Evolutionary conservation across 1,140 invertebrate species (phyloP), one percentile per base, ranked within the genome.

Genomic region (Penaeus vannamei): DNA sequence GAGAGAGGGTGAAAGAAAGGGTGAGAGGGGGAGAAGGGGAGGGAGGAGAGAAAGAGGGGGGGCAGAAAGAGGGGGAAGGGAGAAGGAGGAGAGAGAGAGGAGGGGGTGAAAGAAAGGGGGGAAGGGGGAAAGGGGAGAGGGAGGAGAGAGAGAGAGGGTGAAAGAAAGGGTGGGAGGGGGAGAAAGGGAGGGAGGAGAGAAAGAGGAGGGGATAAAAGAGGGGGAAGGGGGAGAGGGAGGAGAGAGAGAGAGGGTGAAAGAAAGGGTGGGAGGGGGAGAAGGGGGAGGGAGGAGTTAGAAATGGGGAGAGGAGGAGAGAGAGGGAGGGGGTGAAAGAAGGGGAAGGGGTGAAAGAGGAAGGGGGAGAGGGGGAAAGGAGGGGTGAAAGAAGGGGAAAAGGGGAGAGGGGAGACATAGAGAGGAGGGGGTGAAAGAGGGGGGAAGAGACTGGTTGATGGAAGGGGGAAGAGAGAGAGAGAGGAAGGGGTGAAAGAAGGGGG

Each of bases 101-200:
- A n/a, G n/a, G n/a, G n/a, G n/a, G n/a, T n/a, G n/a, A n/a, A n/a
- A n/a, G n/a, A n/a, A n/a, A n/a, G n/a, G 62, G 17, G n/a, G 62
- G 62, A 64, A n/a, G 17, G n/a, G 62, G 62, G n/a, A n/a, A n/a
- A 64, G 62, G n/a, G 62, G 62, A 64, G n/a, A 64, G 62, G n/a
- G 62, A n/a, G n/a, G 62, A 66, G 7, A 12, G 14, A 4, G 64
- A 12, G 26, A 26, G 14, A 26, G 12, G 14, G 64, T 2, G 26
- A n/a, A n/a, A n/a, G n/a, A n/a, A n/a, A n/a, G 64, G 64, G 26
- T 7, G 64, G 14, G 64, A 26, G 26, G 4, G 26, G 64, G 26
- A 66, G 4, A 66, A 5, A 12, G 26, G 26, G 64, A 66, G 64
- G 64, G 26, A 12, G 64, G 26, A 26, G 26, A 12, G 64, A 0